A percentile compares a stretch with the other conserved stretches of the same genome.
Evolutionary conservation across 1,140 invertebrate genomes (phyloP).

Genomic region (Platorchestia sp.): DNA sequence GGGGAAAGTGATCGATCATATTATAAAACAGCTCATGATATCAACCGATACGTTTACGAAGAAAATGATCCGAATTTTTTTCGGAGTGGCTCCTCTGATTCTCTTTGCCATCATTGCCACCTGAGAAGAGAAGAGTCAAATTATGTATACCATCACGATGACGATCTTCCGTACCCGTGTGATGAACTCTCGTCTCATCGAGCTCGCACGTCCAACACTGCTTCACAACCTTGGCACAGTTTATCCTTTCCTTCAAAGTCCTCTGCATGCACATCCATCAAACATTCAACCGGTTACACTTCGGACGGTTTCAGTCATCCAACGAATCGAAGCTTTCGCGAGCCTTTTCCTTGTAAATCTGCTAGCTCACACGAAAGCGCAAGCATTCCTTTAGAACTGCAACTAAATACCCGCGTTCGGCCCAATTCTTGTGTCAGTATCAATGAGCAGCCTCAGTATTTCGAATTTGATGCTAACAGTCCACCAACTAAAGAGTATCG

Average conservation of each 20-base stretch:
- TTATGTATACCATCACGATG: not conserved
- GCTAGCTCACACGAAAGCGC: conserved; percentile 59
- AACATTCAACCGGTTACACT: conserved; percentile 60
- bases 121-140: not conserved
- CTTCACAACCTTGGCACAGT: conserved; percentile 17
- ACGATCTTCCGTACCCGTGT: not conserved
- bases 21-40: not conserved
- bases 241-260: conserved; percentile 57
- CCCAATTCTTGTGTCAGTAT: conserved; percentile 70
- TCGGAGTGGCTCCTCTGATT: not conserved
- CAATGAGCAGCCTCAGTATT: conserved; percentile 71
- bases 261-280: conserved; percentile 61
- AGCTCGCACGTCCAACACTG: conserved; percentile 41
- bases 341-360: conserved; percentile 59
- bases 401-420: conserved; percentile 65
- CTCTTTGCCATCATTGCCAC: not conserved
- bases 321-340: conserved; percentile 48
- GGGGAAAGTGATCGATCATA: not conserved
- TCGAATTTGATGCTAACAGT: conserved; percentile 70
- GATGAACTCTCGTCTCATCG: conserved; percentile 57
- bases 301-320: conserved; percentile 59
- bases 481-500: conserved; percentile 68
- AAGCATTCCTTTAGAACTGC: conserved; percentile 62
- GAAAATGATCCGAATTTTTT: not conserved
- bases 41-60: not conserved